Percentiles rank a stretch among this genome's conserved stretches.
These are phyloP conservation scores for Meleagris gallopavo DNA, from an alignment of 2,113 vertebrate genomes.

Conservation along the genomic window DNA sequence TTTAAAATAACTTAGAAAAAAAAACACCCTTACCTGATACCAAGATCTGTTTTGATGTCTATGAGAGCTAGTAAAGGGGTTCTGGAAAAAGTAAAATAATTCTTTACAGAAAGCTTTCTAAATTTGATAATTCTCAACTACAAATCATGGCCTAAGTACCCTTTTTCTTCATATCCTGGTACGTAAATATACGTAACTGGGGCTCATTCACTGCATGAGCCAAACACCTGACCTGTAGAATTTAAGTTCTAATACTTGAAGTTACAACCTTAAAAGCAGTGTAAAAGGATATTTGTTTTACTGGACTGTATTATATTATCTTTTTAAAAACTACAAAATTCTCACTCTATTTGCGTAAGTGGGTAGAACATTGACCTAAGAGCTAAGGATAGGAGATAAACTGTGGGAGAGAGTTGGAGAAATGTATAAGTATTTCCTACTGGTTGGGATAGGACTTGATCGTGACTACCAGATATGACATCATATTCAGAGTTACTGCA, in stretches of 20 bases:
- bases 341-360: not conserved
- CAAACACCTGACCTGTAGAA: not conserved
- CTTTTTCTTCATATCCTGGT: not conserved
- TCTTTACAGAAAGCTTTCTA: not conserved
- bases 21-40: not conserved
- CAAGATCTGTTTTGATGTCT: not conserved
- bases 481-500: not conserved
- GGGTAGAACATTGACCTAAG: not conserved
- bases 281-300: not conserved
- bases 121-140: not conserved
- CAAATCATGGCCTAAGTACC: not conserved
- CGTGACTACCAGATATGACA: fast-evolving
- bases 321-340: not conserved
- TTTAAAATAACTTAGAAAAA: not conserved
- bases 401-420: not conserved
- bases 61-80: not conserved
- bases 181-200: not conserved
- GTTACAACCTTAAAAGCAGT: not conserved
- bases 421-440: not conserved
- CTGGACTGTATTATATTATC: not conserved
- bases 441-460: not conserved
- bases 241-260: not conserved
- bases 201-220: not conserved
- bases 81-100: not conserved
- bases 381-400: not conserved